Evolutionary conservation across 2,797 vertebrate species (phyloP), one percentile per base, ranked within the genome.

Genomic region (Acanthornis magna): DNA sequence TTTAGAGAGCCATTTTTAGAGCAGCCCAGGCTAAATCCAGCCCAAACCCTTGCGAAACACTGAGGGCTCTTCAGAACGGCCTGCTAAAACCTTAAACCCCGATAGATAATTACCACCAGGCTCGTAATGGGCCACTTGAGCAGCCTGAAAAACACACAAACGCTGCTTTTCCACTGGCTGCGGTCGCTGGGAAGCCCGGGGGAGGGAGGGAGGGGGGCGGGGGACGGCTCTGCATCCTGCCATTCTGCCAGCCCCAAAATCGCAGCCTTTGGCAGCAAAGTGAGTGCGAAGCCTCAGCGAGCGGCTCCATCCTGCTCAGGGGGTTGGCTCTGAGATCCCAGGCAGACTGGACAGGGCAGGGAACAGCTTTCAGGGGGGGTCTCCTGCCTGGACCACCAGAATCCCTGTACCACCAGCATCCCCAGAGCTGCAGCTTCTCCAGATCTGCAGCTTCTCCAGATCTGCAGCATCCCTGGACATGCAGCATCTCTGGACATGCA

Each of bases 1-100:
- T 96, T 97, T 97, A 96, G 90, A 11, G 3, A 89, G 66, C 66
- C 62, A 61, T 95, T 95, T 97, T 95, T 95, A 96, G 93, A 90
- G 50, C 85, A 50, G 74, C 12, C 1, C 5, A 13, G 57, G 79
- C 92, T 95, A 92, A 96, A 94, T 96, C 76, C 88, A 45, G 90
- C 84, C 82, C 51, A 1, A 61, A 61, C 11, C 36, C 61, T 91
- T 89, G 89, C 4, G 17, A 73, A 74, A 88, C 74, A 84, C 74
- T 8, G 9, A 79, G 40, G 29, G 27, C 92, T 91, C 65, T 80
- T 83, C 84, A 68, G 26, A 87, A 9, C 45, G 25, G 78, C 71
- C n/a, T 70, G n/a, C 27, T 65, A 26, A 87, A 87, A 36, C 43
- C 54, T 65, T 65, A 38, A 82, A 84, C 38, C 25, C 47, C 7